Conservation (phyloP, 1,140 invertebrate species). For the Formica selysi region DNA sequence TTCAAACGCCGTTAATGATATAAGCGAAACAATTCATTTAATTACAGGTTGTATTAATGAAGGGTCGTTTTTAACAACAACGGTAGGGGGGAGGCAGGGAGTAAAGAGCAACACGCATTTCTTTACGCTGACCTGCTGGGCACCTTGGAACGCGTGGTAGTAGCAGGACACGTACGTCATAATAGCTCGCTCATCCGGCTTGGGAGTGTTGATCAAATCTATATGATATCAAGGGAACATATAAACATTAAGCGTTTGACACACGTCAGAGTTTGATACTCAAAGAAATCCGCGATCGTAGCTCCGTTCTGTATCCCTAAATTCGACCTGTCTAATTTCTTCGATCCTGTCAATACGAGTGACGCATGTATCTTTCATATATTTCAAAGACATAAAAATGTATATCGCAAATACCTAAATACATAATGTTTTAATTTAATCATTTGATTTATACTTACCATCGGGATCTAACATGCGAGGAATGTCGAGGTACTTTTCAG, state of each 20-base stretch:
- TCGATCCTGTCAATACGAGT: background rate
- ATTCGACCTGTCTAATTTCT: background rate
- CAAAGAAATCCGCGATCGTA: slow-evolving; percentile 45
- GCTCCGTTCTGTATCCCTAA: slow-evolving; percentile 45
- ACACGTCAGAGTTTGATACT: slow-evolving; percentile 25
- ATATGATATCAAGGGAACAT: slow-evolving; percentile 81
- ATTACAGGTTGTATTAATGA: slow-evolving; percentile 59
- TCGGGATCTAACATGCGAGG: slow-evolving; percentile 99
- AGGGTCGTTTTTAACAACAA: slow-evolving; percentile 55
- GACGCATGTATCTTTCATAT: background rate
- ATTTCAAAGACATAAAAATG: background rate
- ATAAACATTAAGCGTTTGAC: slow-evolving; percentile 61
- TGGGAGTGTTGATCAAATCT: slow-evolving; percentile 99
- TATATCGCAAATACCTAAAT: background rate
- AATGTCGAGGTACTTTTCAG: slow-evolving; percentile 99
- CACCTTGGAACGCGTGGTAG: slow-evolving; percentile 99
- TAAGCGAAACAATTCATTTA: slow-evolving; percentile 57
- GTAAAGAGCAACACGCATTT: slow-evolving; percentile 84
- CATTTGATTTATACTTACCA: slow-evolving; percentile 89
- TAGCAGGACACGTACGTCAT: slow-evolving; percentile 99
- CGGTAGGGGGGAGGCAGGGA: slow-evolving; percentile 27
- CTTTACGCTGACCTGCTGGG: slow-evolving; percentile 95
- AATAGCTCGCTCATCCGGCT: slow-evolving; percentile 98
- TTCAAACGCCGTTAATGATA: slow-evolving; percentile 57
- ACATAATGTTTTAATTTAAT: background rate